Percentiles rank a stretch among this genome's conserved stretches.
phyloP scores from a whole-genome alignment of 1,140 invertebrate species.

The Parasteatoda tepidariorum region DNA sequence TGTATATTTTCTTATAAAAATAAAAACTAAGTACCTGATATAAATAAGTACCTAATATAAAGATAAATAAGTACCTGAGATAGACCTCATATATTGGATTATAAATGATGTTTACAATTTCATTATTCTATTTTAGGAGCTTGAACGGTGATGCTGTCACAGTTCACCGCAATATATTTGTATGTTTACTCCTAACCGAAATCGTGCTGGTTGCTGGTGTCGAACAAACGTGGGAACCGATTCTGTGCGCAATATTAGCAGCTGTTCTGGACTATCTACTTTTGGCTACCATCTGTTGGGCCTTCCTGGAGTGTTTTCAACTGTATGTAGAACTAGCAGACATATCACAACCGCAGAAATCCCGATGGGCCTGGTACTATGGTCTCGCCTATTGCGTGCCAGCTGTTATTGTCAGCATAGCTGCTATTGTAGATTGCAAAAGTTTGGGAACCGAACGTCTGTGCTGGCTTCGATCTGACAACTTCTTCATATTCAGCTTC shows the following conservation, averaged over 20 bases:
- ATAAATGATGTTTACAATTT: too few species aligned
- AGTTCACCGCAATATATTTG: constrained; percentile 70
- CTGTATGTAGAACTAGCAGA: constrained; percentile 95
- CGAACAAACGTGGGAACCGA: constrained; percentile 84
- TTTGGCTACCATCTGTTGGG: constrained; percentile 95
- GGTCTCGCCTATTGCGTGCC: constrained; percentile 85
- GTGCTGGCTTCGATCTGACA: constrained; percentile 90
- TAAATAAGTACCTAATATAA: too few species aligned
- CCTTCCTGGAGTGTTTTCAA: constrained; percentile 82
- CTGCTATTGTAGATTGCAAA: constrained; percentile 81
- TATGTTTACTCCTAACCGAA: constrained; percentile 90
- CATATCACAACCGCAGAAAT: constrained; percentile 85
- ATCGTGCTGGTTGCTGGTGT: constrained; percentile 92
- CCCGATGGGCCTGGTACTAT: constrained; percentile 79
- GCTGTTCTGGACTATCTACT: constrained; percentile 95
- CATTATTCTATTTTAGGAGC: constrained; percentile 36
- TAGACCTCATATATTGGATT: too few species aligned
- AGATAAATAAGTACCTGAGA: too few species aligned
- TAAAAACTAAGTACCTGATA: too few species aligned
- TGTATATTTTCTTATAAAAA: too few species aligned
- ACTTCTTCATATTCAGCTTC: constrained; percentile 92
- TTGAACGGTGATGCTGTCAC: constrained; percentile 60
- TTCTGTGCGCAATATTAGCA: constrained; percentile 90
- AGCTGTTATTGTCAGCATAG: constrained; percentile 79
- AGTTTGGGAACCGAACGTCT: constrained; percentile 88